phyloP scores from a whole-genome alignment of 2,888 invertebrate species.

The Xestoiulus laeticollis region DNA sequence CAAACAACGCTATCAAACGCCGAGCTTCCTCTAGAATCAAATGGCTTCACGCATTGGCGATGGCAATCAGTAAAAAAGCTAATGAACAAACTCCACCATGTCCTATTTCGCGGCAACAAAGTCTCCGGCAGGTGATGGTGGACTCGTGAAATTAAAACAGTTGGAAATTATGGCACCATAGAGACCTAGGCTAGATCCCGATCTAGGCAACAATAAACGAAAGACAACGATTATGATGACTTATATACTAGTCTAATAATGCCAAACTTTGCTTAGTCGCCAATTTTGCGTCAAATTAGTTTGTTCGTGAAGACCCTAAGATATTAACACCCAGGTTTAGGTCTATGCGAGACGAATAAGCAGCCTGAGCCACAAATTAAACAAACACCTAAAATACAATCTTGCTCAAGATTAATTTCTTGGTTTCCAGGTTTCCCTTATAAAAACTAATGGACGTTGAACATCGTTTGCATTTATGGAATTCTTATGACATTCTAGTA shows the following conservation, averaged over 20 bases:
- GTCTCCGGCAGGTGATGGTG: not conserved
- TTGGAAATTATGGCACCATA: not conserved
- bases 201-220: not conserved
- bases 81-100: slow-evolving; percentile 6
- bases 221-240: not conserved
- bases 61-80: not conserved
- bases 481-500: too few species aligned
- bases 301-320: not conserved
- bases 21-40: not conserved
- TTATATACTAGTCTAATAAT: not conserved
- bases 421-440: not conserved
- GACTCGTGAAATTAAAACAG: not conserved
- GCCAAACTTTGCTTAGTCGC: not conserved
- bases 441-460: not conserved
- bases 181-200: not conserved
- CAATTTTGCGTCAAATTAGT: not conserved
- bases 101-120: not conserved
- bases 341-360: not conserved
- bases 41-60: not conserved
- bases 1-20: slow-evolving; percentile 17
- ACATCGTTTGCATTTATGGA: too few species aligned
- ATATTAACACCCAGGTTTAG: not conserved
- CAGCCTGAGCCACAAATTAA: not conserved
- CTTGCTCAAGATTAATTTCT: not conserved
- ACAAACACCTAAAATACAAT: not conserved